phyloP scores from a whole-genome alignment of 2,113 vertebrate genomes.

The Caranx ignobilis region DNA sequence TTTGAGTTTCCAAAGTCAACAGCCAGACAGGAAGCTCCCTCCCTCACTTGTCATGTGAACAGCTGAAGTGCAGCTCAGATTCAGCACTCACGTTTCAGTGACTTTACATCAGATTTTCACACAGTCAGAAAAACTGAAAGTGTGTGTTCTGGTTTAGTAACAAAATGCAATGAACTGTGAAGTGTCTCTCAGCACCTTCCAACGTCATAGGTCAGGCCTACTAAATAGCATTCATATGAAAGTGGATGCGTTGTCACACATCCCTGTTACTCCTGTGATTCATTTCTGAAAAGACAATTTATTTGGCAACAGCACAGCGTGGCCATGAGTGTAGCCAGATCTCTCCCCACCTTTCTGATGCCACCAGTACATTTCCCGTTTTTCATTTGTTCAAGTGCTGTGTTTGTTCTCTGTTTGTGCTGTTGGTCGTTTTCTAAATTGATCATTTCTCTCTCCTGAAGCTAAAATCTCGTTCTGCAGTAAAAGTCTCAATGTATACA shows the following conservation, averaged over 20 bases:
- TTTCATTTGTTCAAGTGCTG: not conserved
- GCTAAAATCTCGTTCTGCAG: not conserved
- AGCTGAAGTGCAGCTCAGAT: too few species aligned
- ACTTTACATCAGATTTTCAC: not conserved
- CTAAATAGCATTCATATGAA: not conserved
- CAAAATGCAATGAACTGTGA: not conserved
- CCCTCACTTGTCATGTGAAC: not conserved
- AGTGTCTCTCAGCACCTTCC: not conserved
- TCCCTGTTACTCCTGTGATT: conserved; percentile 15
- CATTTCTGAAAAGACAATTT: not conserved
- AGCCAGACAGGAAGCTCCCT: too few species aligned
- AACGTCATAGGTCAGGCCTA: not conserved
- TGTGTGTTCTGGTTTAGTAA: not conserved
- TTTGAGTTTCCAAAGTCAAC: too few species aligned
- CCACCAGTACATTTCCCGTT: not conserved
- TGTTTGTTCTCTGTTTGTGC: not conserved
- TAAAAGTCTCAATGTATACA: not conserved
- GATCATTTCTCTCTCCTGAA: not conserved
- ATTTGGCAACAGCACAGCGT: not conserved
- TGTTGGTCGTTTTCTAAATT: not conserved
- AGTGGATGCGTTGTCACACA: not conserved
- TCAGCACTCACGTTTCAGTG: not conserved
- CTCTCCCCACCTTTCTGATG: conserved; percentile 4
- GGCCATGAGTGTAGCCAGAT: not conserved
- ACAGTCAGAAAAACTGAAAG: not conserved